Base-by-base conservation (phyloP, 2,888 invertebrate species). In the Pyrrhosoma nymphula region DNA sequence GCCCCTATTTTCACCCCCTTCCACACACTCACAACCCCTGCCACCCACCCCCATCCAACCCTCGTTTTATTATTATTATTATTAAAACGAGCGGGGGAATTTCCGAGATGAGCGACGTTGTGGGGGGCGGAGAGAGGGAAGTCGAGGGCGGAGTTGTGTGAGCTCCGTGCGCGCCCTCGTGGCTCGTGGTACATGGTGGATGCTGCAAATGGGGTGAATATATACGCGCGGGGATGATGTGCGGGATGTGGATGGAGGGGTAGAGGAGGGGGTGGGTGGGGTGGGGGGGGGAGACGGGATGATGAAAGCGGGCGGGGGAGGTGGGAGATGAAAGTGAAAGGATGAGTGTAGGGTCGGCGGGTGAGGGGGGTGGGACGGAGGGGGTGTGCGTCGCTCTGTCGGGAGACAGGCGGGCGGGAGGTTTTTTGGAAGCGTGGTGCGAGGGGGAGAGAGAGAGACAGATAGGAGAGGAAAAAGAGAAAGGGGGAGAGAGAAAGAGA, bases 121-220 rank as follows among this genome's bases (percentile, higher is more conserved):
- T 18, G n/a, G 3, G 69, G n/a, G 14, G n/a, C 26, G n/a, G 0
- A 12, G 69, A 12, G 69, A 14, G 26, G 69, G n/a, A n/a, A n/a
- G 82, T n/a, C n/a, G n/a, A n/a, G 82, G 82, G 14, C 35, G 35
- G 18, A 14, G 69, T 60, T 20, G 60, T 60, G 60, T 12, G 60
- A 18, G 60, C 60, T 60, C 18, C 20, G 60, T 60, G 60, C 20
- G 6, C 26, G 69, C 69, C 10, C 20, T 60, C 30, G 47, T 26
- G 82, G 82, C n/a, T n/a, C n/a, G 75, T 26, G 82, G 82, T 82
- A 82, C 82, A 82, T 82, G 82, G 82, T 69, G 82, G 82, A 82
- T 82, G 82, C 82, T 82, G 82, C 35, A 35, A 82, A 82, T 82
- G 82, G 82, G 82, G 82, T 82, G 82, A 82, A 82, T 82, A 82